A percentile compares a stretch with the other conserved stretches of the same genome.
Evolutionary conservation across 1,140 invertebrate species (phyloP).

Genomic region (Scaptomyza pallida): DNA sequence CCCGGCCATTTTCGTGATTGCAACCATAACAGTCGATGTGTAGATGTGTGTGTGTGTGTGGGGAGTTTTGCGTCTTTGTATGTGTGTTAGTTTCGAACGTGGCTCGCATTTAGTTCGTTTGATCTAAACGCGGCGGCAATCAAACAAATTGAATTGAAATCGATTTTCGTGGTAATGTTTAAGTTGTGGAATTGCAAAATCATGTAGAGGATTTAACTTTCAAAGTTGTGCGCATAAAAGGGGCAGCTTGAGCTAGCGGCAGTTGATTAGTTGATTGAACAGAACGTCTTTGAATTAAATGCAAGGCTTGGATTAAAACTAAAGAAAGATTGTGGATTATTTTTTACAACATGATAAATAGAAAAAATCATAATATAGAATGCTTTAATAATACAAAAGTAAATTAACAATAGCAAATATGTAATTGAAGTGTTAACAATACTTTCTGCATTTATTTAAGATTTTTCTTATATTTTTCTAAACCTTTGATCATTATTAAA

Average conservation of each 20-base stretch:
- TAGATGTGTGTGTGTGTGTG: slow-evolving; percentile 16
- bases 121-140: slow-evolving; percentile 67
- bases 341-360: too few species aligned
- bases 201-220: slow-evolving; percentile 23
- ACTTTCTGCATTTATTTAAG: too few species aligned
- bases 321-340: too few species aligned
- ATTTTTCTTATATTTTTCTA: too few species aligned
- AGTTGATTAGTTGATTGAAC: slow-evolving; percentile 1
- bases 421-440: too few species aligned
- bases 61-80: not conserved
- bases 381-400: too few species aligned
- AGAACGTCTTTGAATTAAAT: not conserved
- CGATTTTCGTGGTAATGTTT: slow-evolving; percentile 61
- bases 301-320: not conserved
- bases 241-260: not conserved
- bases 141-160: slow-evolving; percentile 79
- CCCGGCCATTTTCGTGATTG: slow-evolving; percentile 69
- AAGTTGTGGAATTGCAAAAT: slow-evolving; percentile 44
- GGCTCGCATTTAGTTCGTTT: slow-evolving; percentile 72
- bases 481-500: too few species aligned
- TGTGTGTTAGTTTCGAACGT: slow-evolving; percentile 50
- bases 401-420: too few species aligned
- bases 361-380: too few species aligned
- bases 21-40: slow-evolving; percentile 8
- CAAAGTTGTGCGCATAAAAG: not conserved